Evolutionary conservation across 2,888 invertebrate species (phyloP).

Genomic region (Polydrusus cervinus): DNA sequence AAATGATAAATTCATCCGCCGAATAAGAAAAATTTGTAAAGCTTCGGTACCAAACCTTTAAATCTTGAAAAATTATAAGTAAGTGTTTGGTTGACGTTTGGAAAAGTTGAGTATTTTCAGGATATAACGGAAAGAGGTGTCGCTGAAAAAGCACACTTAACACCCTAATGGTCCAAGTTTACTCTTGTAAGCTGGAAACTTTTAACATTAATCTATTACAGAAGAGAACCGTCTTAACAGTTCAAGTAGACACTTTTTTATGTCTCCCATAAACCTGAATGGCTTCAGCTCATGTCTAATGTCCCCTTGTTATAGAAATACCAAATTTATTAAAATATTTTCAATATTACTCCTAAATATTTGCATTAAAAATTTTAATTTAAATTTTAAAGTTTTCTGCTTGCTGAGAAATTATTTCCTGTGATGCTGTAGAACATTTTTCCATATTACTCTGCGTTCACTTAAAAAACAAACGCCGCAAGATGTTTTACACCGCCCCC

Average conservation of each 20-base stretch:
- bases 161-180: constrained; percentile 64
- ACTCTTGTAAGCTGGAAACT: constrained; percentile 65
- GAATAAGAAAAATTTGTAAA: constrained; percentile 38
- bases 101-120: constrained; percentile 46
- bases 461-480: constrained; percentile 19
- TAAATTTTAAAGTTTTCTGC: neutral
- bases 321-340: too few species aligned
- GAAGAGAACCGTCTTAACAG: constrained; percentile 56
- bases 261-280: constrained; percentile 31
- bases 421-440: constrained; percentile 2
- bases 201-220: constrained; percentile 67
- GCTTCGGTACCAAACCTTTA: constrained; percentile 32
- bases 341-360: neutral
- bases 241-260: constrained; percentile 47
- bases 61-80: constrained; percentile 46
- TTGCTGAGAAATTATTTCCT: neutral
- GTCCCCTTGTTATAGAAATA: constrained; percentile 8
- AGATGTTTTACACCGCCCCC: constrained; percentile 18
- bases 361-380: neutral
- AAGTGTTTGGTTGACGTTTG: constrained; percentile 40
- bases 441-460: constrained; percentile 6
- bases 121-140: constrained; percentile 37
- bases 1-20: constrained; percentile 29
- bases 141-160: constrained; percentile 45
- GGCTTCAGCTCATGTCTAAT: neutral